Evolutionary conservation across 2,888 invertebrate species (phyloP), one percentile per base, ranked within the genome.

Genomic region (Abrostola triplasia): DNA sequence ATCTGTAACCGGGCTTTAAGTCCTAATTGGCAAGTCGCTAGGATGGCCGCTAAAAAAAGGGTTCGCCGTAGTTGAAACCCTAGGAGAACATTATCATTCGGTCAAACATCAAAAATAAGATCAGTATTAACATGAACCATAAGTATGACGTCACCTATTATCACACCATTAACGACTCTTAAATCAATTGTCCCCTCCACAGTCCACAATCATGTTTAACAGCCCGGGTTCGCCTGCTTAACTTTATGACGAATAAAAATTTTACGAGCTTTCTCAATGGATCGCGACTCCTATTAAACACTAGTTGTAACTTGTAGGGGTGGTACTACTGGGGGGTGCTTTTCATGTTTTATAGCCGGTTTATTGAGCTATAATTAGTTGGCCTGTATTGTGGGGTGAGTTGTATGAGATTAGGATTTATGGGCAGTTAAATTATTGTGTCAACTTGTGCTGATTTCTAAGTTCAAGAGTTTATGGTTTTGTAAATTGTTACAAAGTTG

Each of bases 241-340:
- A 66, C 69, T 78, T 78, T 79, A 78, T 57, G 69, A 60, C 74
- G 13, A 47, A 79, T 78, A 78, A 78, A 76, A 68, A 5, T 79
- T 71, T 78, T 79, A 78, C 64, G 74, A 76, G 47, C 65, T 36
- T 72, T 66, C 74, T 76, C 77, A 72, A 74, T 63, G 64, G 63
- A 64, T 72, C 64, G 63, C 61, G 62, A 67, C 62, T 71, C 65
- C 77, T 76, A 74, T 79, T 78, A 70, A 79, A 68, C 50, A 72
- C 65, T 76, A 78, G 76, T 77, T 73, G 79, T 78, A 73, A 67
- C 54, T 69, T 53, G 59, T 58, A 40, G 41, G 76, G 77, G 60
- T 54, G 57, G 49, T 59, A 13, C 13, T 44, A 36, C 38, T 53
- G 54, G 74, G 77, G 74, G 77, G 55, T 71, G 60, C 42, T 67